Evolutionary conservation across 2,888 invertebrate species (phyloP), one percentile per base, ranked within the genome.

Genomic region (Oithona nana): DNA sequence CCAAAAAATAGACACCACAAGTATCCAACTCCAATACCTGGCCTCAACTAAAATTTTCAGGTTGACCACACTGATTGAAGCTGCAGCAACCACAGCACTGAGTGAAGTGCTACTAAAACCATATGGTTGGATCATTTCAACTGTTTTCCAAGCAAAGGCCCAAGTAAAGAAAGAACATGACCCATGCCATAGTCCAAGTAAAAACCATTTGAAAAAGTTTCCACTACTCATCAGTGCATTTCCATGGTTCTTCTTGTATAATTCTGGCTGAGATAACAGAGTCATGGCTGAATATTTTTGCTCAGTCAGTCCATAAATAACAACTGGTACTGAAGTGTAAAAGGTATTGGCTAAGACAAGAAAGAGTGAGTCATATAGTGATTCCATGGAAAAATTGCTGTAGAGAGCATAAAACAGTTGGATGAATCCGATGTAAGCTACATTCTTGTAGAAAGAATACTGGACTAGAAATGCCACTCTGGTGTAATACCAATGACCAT

Each of bases 401-500:
- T 28, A 49, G 49, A 59, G 26, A 22, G 59, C 59, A 49, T 49
- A 48, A 24, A 59, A 26, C 4, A 59, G 24, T 28, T 59, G 59
- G 22, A 30, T 22, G 39, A n/a, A n/a, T 8, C 77, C 76, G 52
- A 86, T 83, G 69, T 88, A 83, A 24, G 84, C 78, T 48, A 86
- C 74, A 74, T 88, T 88, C 75, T 88, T 88, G 71, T 88, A 88
- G 73, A 88, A 88, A 72, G 86, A 88, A 70, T 86, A 88, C 67
- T 84, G 50, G 74, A 56, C 83, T 65, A 88, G 74, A 1, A 80
- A 79, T 1, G 85, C 81, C 30, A 87, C 73, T 58, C 88, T 75
- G 63, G 82, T 77, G 69, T 87, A 88, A 73, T 83, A 88, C 78
- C 83, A 86, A 69, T 88, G 86, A 0, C 88, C 88, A 73, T 88